These are phyloP conservation scores for Amazonetta brasiliensis DNA, from an alignment of 2,797 vertebrate genomes.

Conservation along the genomic window DNA sequence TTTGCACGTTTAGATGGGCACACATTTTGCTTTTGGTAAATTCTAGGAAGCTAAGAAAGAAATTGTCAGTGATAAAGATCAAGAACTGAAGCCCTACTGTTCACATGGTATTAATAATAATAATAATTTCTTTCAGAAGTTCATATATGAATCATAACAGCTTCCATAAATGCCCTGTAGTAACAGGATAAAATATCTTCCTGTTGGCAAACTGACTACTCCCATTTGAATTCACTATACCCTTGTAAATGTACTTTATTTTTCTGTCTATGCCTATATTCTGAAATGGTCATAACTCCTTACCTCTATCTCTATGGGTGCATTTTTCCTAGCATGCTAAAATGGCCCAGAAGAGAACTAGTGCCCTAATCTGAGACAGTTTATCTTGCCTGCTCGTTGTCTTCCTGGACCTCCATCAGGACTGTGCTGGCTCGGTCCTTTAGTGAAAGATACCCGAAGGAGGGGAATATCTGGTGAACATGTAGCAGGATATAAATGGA, in stretches of 20 bases:
- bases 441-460: background rate
- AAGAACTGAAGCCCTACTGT: background rate
- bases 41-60: background rate
- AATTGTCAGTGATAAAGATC: background rate
- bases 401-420: background rate
- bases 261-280: background rate
- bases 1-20: background rate
- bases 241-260: background rate
- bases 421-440: background rate
- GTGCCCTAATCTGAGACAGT: background rate
- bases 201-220: background rate
- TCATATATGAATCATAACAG: background rate
- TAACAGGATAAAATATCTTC: background rate
- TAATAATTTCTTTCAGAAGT: background rate
- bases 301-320: background rate
- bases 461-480: background rate
- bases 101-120: background rate
- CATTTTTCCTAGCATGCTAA: too few relatives aligned
- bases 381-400: background rate
- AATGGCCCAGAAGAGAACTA: background rate
- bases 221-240: background rate
- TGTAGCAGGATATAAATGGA: background rate
- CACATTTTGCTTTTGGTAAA: background rate
- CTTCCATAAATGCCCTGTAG: background rate
- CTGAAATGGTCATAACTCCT: background rate